Evolutionary conservation across 2,113 vertebrate genomes (phyloP), one percentile per base, ranked within the genome.

Genomic region (Orycteropus afer): DNA sequence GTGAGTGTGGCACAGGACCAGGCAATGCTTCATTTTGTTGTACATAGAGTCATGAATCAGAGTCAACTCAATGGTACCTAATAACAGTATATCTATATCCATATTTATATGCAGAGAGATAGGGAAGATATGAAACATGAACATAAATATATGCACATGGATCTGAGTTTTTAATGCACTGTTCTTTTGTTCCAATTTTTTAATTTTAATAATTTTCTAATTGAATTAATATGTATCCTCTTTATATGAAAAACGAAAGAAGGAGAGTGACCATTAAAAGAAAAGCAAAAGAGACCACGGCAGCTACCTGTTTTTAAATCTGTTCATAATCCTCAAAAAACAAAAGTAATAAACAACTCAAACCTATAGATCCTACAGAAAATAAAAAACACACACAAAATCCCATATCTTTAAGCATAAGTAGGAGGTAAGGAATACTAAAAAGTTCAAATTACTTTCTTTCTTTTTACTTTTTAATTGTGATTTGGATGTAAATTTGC

Each of bases 121-220:
- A 42, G 0, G 14, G 5, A 37, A 55, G 11, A 23, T 15, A 10
- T 40, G 25, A 71, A 13, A 8, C 2, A 4, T 88, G 27, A 69
- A 29, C 4, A 34, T 40, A 32, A 37, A 10, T 76, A 3, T 4
- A 37, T n/a, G 9, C 1, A 4, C 23, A 12, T 7, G 3, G 5
- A 14, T 32, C 27, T 91, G 13, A 1, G 22, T 47, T 65, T 61
- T 25, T 29, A 37, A 15, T 40, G 23, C 5, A 82, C 29, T 57
- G 37, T 29, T 25, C 1, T 27, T 49, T 76, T 40, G 11, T 86
- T 95, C 51, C 29, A 13, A 37, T 88, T 91, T 81, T 86, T 40
- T 2, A 69, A n/a, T 87, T 95, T 49, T 53, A 27, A 5, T 47
- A 82, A 27, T 78, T 90, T 94, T 69, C 17, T n/a, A 92, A 55